Conservation (phyloP, 2,797 vertebrate species). For the Phalanger gymnotis region DNA sequence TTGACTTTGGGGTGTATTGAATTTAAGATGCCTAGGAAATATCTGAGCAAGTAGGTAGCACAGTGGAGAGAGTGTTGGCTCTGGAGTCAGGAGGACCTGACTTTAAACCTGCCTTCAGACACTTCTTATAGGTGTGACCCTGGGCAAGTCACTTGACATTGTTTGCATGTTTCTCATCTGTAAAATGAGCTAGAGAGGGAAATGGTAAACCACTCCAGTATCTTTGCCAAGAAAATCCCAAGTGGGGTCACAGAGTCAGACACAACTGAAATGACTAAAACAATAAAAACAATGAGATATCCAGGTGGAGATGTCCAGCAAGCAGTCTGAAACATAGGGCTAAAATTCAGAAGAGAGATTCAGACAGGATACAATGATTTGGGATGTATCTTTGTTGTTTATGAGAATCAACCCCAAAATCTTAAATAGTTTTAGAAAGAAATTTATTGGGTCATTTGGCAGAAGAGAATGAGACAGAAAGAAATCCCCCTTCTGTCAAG, state of each 20-base stretch:
- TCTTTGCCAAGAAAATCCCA: not conserved
- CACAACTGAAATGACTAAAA: no score
- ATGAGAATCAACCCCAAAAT: not conserved
- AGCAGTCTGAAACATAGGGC: not conserved
- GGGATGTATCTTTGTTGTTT: not conserved
- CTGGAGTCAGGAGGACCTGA: not conserved
- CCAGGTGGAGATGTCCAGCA: not conserved
- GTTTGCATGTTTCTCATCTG: not conserved
- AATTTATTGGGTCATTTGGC: not conserved
- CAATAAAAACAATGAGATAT: not conserved
- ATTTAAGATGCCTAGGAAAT: not conserved
- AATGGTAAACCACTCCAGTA: not conserved
- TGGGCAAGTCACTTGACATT: not conserved
- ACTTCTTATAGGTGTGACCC: not conserved
- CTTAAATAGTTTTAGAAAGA: not conserved
- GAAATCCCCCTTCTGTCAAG: not conserved
- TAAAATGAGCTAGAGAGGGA: not conserved
- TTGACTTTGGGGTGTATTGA: not conserved
- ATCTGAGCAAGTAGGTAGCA: not conserved
- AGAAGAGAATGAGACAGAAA: not conserved
- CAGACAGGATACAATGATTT: not conserved
- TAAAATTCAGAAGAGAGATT: not conserved
- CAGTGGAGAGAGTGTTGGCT: not conserved
- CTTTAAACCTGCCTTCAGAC: not conserved
- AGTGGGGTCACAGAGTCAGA: no score